Base-by-base conservation (phyloP, 2,888 invertebrate species). In the Cryptus armator region DNA sequence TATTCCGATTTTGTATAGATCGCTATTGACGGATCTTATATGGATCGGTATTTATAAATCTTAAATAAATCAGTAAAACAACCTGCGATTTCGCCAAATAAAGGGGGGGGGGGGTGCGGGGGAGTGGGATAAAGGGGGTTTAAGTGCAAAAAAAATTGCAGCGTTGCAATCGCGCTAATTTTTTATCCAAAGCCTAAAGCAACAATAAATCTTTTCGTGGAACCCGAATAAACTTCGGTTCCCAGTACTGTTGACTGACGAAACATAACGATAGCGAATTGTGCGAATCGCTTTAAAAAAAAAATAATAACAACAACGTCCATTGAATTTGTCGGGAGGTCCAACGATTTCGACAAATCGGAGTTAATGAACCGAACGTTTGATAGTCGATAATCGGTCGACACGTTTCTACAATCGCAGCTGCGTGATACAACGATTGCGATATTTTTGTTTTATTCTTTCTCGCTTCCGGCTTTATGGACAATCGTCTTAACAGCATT, bases 171-270 rank as follows among this genome's bases (percentile, higher is more conserved):
- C 32, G 48, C 70, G 75, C 24, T 75, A 80, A 83, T 10, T 80
- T 79, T 75, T 83, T 83, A 32, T 56, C 44, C 75, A 75, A 79
- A 75, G 70, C 46, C 19, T 43, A 29, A 14, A 46, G 46, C 32
- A 37, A 19, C 37, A 19, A 46, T 32, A 62, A 24, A 44, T 64
- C 16, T 29, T 48, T 24, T 64, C 56, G 53, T 29, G 12, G 66
- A 67, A 53, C 43, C 51, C 76, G 32, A 64, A 19, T 53, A 24
- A 76, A 37, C 16, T 37, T 66, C 9, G 32, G n/a, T 16, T 9
- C 6, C 14, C 14, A 5, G 0, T 37, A 37, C 37, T 37, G 16
- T 16, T 53, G 7, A 53, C 53, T 16, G 37, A 37, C 37, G 46
- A 24, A 43, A 5, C 48, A 16, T 16, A 51, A 64, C 48, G 10